Evolutionary conservation across 2,797 vertebrate genomes (phyloP), one percentile per base, ranked within the genome.

Genomic region (Bradypus variegatus): DNA sequence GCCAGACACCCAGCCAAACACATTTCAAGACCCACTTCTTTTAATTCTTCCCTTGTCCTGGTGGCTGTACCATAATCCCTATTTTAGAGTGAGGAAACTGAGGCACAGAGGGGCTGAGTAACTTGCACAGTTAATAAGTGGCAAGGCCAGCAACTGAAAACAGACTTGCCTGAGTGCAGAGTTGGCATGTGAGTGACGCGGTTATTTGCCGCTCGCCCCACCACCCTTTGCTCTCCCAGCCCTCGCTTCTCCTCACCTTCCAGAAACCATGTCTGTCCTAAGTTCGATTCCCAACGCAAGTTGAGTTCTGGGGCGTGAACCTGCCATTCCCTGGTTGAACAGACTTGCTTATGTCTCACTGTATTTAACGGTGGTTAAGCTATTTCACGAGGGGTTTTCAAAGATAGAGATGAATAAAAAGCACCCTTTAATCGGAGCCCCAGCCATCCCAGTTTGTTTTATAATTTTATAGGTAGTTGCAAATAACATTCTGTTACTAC

Each of bases 401-500:
- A 69, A 85, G 72, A 29, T 13, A 88, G 45, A 67, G 50, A 83
- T 11, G 31, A 48, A 62, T 1, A 2, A 31, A 60, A 92, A 79
- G 67, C 60, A 33, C 60, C 65, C 86, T 78, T 58, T 81, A 58
- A 90, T 60, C 75, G 78, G 83, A 38, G 60, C 88, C 31, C 36
- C 81, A 11, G 88, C 1, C 2, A 82, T 53, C 86, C 33, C 70
- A 15, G 90, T 78, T 76, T 38, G 67, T 73, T 38, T 58, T 67
- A 76, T n/a, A 33, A 80, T 70, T 94, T 94, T 75, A 92, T 45
- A 76, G 67, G 78, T 60, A 78, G 93, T 93, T 95, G 83, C 70
- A 95, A 94, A 88, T 73, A 93, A 64, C 75, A 62, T 48, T 81
- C 53, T 77, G n/a, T 75, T 90, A 53, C 87, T 88, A 86, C 93